Evolutionary conservation across 1,140 invertebrate genomes (phyloP).

Genomic region (Whitmania pigra): DNA sequence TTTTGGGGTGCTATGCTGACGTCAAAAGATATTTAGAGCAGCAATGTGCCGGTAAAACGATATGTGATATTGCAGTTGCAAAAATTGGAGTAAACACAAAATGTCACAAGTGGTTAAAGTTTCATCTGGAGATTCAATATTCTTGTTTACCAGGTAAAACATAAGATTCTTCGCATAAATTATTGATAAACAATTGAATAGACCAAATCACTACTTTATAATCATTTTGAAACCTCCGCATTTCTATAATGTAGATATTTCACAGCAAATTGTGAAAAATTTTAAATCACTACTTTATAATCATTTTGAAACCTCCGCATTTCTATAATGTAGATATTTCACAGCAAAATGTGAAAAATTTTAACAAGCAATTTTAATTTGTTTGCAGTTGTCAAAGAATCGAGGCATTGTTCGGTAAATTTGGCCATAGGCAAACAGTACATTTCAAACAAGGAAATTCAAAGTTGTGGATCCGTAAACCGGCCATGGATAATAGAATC

Average conservation of each 20-base stretch:
- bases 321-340: too few relatives aligned
- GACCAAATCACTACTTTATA: too few relatives aligned
- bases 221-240: too few relatives aligned
- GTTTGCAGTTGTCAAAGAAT: not conserved
- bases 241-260: too few relatives aligned
- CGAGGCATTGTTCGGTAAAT: not conserved
- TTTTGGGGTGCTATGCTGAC: not conserved
- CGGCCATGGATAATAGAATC: too few relatives aligned
- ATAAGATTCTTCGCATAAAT: not conserved
- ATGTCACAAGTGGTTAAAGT: conserved; percentile 3
- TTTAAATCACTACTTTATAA: too few relatives aligned
- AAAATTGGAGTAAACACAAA: conserved; percentile 7
- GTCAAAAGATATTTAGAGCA: not conserved
- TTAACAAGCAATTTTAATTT: not conserved
- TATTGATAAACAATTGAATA: too few relatives aligned
- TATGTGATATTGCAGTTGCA: not conserved
- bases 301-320: too few relatives aligned
- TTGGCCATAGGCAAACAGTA: not conserved
- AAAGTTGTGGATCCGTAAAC: not conserved
- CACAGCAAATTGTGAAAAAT: too few relatives aligned
- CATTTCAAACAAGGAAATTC: not conserved
- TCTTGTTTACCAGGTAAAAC: not conserved
- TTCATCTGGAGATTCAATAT: not conserved
- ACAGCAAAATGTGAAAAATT: too few relatives aligned
- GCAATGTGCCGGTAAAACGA: not conserved